Evolutionary conservation across 53 echinoderm and acorn worm genomes (phyloP), one percentile per base, ranked within the genome.

Genomic region (Paracentrotus lividus): DNA sequence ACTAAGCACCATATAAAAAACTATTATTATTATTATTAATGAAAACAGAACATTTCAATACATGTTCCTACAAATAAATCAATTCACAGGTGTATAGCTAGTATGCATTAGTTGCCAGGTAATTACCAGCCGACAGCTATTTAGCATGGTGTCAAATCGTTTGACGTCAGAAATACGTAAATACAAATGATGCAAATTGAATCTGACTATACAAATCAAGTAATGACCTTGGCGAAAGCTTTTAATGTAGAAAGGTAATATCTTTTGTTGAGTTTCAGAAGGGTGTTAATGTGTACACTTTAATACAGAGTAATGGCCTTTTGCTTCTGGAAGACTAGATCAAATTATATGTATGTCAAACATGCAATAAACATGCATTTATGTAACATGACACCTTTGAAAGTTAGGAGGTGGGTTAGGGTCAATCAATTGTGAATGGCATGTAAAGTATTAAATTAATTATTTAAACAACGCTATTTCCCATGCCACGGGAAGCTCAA

Each of bases 101-200:
- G 72, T 72, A 27, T 81, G 49, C 47, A 45, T n/a, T 81, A 81
- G 47, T 47, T 44, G 45, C 47, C 26, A 47, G 81, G 44, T 45
- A n/a, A 81, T 45, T 81, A 34, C 81, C 1, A 5, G 26, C n/a
- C 31, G 8, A 34, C 81, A 81, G 47, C 81, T 47, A n/a, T 81
- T 47, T 45, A 81, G 8, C 26, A 47, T n/a, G 47, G 81, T 81
- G 81, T 45, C 81, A 47, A 76, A 81, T 81, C 47, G 81, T 27
- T 81, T 81, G 81, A 81, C 81, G 81, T 81, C 81, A 81, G 81
- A 27, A 9, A 10, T 45, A 81, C 81, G 81, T 47, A 81, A 44
- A 81, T 81, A 47, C 47, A 81, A 27, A 81, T 27, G 26, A 45
- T 44, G n/a, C 47, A 81, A 81, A 81, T 81, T 81, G 45, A 81